Base-by-base conservation (phyloP, 2,797 vertebrate species). In the Falco novaeseelandiae region DNA sequence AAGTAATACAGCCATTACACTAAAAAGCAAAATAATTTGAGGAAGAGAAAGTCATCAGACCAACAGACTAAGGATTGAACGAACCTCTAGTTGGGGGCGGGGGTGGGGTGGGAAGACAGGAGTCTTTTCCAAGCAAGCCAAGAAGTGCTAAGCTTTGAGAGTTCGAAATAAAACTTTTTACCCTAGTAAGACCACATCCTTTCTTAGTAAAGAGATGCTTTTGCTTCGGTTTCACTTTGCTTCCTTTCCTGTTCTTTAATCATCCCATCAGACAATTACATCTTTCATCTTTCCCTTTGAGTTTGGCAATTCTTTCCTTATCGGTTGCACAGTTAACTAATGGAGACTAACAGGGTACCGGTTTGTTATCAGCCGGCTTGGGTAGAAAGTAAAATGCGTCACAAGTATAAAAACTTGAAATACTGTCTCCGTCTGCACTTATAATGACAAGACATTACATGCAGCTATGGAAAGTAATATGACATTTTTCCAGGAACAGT, bases 51-150 rank as follows among this genome's bases (percentile, higher is more conserved):
- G 29, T 59, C 36, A 77, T 67, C 36, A 49, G 63, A 54, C 18
- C 15, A 23, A 89, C 29, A 65, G 36, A 72, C 32, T 72, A 86
- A 73, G 61, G 46, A 59, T 1, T 87, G 72, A 74, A 79, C 19
- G 72, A 49, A 77, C 20, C 17, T 67, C 59, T 42, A 69, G 65
- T 51, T 67, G 62, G 46, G 20, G 9, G 20, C 4, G 54, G 8
- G 17, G 23, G 38, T 40, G 38, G 38, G 38, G 38, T 13, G 38
- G 0, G 0, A 1, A 7, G 49, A 14, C 17, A 57, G 48, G 15
- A n/a, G 23, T 83, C 23, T 61, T 87, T 69, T 36, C 63, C 51
- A 88, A 88, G 59, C 8, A 54, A 73, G 79, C 8, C 29, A 61
- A 66, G 34, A 82, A 91, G 62, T 34, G 20, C n/a, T 80, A 65